Evolutionary conservation across 1,140 invertebrate species (phyloP).

Genomic region (Aphaenogaster rudis): DNA sequence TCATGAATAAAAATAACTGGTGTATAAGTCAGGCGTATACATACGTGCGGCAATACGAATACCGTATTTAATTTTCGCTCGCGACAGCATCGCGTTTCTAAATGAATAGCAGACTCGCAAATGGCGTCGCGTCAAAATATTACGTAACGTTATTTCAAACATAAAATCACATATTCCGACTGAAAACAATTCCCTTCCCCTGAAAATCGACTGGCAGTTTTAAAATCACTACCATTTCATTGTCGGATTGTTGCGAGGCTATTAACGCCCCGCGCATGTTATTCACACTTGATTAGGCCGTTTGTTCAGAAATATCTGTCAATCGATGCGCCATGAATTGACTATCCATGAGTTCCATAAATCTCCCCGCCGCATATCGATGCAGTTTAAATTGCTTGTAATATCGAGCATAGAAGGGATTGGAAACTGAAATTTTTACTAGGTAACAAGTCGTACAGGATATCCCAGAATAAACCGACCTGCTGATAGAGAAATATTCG

Average conservation of each 20-base stretch:
- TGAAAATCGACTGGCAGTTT: slow-evolving; percentile 56
- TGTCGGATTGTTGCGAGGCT: slow-evolving; percentile 46
- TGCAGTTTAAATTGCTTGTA: slow-evolving; percentile 49
- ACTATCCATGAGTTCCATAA: slow-evolving; percentile 50
- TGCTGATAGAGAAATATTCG: neutral
- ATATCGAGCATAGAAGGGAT: slow-evolving; percentile 2
- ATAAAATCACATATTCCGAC: slow-evolving; percentile 46
- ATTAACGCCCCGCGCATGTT: slow-evolving; percentile 59
- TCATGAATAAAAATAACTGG: slow-evolving; percentile 14
- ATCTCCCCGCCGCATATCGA: slow-evolving; percentile 40
- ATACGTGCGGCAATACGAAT: neutral
- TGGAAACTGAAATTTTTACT: slow-evolving; percentile 6
- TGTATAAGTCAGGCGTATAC: neutral
- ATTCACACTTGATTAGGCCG: slow-evolving; percentile 73
- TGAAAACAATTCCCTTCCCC: slow-evolving; percentile 36
- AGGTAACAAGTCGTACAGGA: slow-evolving; percentile 26
- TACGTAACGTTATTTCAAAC: slow-evolving; percentile 53
- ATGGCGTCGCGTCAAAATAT: slow-evolving; percentile 39
- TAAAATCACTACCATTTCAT: slow-evolving; percentile 45
- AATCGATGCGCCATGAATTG: slow-evolving; percentile 56
- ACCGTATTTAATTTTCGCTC: slow-evolving; percentile 46
- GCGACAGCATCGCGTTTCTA: slow-evolving; percentile 37
- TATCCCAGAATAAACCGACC: neutral
- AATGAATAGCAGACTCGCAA: slow-evolving; percentile 51
- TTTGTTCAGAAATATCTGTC: slow-evolving; percentile 72